A percentile compares a stretch with the other conserved stretches of the same genome.
phyloP scores from a whole-genome alignment of 92 coral and sea anemone genomes.

The Parazoanthus darwini region DNA sequence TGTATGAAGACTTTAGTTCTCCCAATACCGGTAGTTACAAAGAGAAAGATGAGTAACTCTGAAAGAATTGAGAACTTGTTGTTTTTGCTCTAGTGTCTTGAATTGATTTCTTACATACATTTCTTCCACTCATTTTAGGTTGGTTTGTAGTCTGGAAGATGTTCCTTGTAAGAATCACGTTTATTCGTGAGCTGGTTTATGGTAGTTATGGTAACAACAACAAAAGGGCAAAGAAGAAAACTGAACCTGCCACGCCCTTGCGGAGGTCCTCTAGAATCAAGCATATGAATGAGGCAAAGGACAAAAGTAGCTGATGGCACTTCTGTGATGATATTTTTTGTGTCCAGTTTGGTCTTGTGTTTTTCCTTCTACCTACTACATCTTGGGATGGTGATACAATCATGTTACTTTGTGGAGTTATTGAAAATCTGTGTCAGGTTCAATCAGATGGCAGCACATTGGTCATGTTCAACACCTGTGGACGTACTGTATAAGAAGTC shows the following conservation, averaged over 20 bases:
- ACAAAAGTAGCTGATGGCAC: constrained; percentile 38
- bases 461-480: neutral
- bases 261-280: constrained; percentile 87
- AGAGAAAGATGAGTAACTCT: too few relatives aligned
- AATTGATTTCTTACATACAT: neutral
- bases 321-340: neutral
- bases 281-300: constrained; percentile 48
- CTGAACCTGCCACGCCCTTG: constrained; percentile 65
- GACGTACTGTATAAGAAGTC: neutral
- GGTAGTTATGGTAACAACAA: constrained; percentile 76
- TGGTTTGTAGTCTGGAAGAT: constrained; percentile 98
- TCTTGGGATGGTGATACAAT: neutral
- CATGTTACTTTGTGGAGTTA: neutral
- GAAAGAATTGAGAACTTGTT: too few relatives aligned
- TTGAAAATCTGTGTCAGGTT: neutral
- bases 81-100: neutral
- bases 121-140: constrained; percentile 47
- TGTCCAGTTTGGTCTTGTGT: constrained; percentile 7
- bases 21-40: too few relatives aligned
- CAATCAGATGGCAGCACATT: neutral
- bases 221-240: constrained; percentile 53
- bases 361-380: neutral
- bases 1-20: too few relatives aligned
- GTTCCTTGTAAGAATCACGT: constrained; percentile 91
- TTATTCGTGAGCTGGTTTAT: constrained; percentile 91